Conservation (phyloP, 2,797 vertebrate species). For the Allobates femoralis region DNA sequence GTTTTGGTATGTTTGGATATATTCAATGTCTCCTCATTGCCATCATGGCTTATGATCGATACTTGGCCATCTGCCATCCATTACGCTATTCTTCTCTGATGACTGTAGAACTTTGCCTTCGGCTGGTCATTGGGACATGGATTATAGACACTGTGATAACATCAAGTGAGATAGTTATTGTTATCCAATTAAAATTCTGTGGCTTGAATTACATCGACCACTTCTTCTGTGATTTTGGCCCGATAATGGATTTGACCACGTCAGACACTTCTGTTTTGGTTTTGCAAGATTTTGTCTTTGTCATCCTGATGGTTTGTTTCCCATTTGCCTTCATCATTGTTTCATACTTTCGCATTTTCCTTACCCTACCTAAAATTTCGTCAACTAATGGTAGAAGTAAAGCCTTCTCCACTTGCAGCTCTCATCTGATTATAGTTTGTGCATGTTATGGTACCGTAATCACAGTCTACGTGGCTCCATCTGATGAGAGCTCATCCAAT, state of each 20-base stretch:
- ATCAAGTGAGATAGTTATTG: background rate
- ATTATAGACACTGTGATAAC: background rate
- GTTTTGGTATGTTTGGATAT: background rate
- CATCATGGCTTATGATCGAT: background rate
- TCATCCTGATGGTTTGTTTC: background rate
- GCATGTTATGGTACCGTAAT: background rate
- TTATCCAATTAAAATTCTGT: background rate
- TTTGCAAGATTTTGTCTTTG: background rate
- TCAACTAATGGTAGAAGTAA: background rate
- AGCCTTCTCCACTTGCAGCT: background rate
- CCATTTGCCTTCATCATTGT: background rate
- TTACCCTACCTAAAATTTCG: background rate
- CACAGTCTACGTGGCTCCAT: background rate
- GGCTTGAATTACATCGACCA: background rate
- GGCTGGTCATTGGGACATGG: background rate
- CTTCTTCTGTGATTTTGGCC: background rate
- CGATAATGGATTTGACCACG: background rate
- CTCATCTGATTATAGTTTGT: background rate
- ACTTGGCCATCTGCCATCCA: background rate
- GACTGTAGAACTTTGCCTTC: background rate
- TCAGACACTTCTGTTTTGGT: background rate
- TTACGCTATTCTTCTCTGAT: background rate
- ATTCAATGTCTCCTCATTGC: background rate
- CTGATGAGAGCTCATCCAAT: background rate
- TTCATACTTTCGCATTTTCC: background rate